These are phyloP conservation scores for Zaprionus ghesquierei DNA, from an alignment of 1,140 invertebrate species.

Conservation along the genomic window DNA sequence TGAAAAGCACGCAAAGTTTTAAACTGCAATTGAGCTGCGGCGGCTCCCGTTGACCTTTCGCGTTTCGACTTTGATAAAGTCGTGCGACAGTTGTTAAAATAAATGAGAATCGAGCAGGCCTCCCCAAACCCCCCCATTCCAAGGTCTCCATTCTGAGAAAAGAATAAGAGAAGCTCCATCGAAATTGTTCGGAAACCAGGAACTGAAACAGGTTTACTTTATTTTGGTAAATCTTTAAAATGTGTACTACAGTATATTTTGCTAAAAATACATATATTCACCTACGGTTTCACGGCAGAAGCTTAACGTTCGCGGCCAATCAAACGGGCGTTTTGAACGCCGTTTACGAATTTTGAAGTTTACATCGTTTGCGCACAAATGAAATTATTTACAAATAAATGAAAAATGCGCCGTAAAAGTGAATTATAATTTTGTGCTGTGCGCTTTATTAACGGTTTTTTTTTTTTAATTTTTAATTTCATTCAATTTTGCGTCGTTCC, in stretches of 20 bases:
- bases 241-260: not conserved
- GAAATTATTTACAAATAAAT: slow-evolving; percentile 58
- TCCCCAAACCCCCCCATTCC: too few species aligned
- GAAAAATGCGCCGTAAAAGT: slow-evolving; percentile 53
- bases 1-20: slow-evolving; percentile 10
- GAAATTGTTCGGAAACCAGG: slow-evolving; percentile 32
- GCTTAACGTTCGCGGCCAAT: not conserved
- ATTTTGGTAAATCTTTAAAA: not conserved
- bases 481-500: slow-evolving; percentile 51
- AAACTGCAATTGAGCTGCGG: slow-evolving; percentile 25
- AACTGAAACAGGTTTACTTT: not conserved
- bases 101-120: slow-evolving; percentile 34
- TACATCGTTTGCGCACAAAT: slow-evolving; percentile 53
- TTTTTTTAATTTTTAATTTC: slow-evolving; percentile 62
- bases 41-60: slow-evolving; percentile 39
- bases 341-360: slow-evolving; percentile 50
- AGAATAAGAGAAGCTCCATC: too few species aligned
- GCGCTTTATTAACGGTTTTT: slow-evolving; percentile 9
- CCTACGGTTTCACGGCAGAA: too few species aligned
- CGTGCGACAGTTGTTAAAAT: slow-evolving; percentile 45
- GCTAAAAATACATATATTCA: not conserved
- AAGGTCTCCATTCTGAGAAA: too few species aligned
- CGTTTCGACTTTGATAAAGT: slow-evolving; percentile 29
- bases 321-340: slow-evolving; percentile 51
- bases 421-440: slow-evolving; percentile 48